Conservation (phyloP, 1,140 invertebrate genomes). For the Drosophila bipectinata region DNA sequence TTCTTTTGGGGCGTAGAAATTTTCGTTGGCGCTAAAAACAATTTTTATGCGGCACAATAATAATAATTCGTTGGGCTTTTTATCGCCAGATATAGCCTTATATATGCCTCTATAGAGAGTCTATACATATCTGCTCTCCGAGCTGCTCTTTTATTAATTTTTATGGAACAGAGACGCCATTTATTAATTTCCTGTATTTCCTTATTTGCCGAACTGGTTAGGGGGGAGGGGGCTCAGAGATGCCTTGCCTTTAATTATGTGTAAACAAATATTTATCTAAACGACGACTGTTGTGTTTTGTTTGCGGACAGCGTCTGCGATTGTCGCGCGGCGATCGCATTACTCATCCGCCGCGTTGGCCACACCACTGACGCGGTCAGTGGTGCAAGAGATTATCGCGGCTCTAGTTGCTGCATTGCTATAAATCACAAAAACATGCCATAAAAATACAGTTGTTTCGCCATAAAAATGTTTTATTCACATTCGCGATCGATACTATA, state of each 20-base stretch:
- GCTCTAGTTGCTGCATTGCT: constrained; percentile 21
- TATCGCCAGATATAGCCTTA: constrained; percentile 42
- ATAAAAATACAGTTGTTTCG: constrained; percentile 54
- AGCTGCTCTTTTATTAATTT: constrained; percentile 29
- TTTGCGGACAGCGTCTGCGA: background rate
- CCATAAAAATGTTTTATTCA: constrained; percentile 53
- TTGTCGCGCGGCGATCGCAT: constrained; percentile 29
- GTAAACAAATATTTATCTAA: constrained; percentile 60
- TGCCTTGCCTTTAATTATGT: constrained; percentile 59
- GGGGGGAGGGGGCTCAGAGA: constrained; percentile 3
- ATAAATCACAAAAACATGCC: constrained; percentile 58
- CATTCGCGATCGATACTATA: constrained; percentile 24
- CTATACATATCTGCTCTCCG: background rate
- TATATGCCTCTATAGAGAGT: background rate
- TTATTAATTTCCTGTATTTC: constrained; percentile 76
- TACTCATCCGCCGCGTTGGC: constrained; percentile 59
- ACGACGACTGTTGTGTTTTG: background rate
- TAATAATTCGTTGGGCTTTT: constrained; percentile 64
- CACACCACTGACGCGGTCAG: background rate
- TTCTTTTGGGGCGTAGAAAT: constrained; percentile 28
- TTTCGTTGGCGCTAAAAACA: constrained; percentile 47
- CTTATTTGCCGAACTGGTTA: constrained; percentile 45
- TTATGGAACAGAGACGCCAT: constrained; percentile 25
- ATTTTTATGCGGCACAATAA: constrained; percentile 62
- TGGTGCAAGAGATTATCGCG: constrained; percentile 23